Evolutionary conservation across 2,797 vertebrate genomes (phyloP).

Genomic region (Helarctos malayanus): DNA sequence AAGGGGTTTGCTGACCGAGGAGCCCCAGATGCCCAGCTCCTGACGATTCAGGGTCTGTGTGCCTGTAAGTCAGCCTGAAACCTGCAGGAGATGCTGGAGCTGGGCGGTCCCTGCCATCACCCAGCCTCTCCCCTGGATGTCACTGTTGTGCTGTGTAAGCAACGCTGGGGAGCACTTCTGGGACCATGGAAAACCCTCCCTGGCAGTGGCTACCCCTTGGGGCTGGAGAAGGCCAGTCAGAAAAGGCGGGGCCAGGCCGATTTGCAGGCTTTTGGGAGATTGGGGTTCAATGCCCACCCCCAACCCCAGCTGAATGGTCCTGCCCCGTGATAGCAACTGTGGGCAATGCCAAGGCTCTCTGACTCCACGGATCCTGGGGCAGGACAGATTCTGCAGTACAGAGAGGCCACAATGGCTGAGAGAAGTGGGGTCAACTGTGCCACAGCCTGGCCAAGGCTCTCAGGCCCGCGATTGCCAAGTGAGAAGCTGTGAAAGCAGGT

Average conservation of each 20-base stretch:
- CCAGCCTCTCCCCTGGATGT: conserved; percentile 89
- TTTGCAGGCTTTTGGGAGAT: background rate
- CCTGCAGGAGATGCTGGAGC: background rate
- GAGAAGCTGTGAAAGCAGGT: background rate
- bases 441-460: background rate
- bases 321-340: fast-evolving
- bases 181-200: conserved; percentile 46
- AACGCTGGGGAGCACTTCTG: background rate
- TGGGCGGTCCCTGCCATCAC: conserved; percentile 66
- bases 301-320: background rate
- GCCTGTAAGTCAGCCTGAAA: background rate
- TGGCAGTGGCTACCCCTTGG: background rate
- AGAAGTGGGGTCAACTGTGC: background rate
- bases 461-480: background rate
- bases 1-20: background rate
- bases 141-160: conserved; percentile 87
- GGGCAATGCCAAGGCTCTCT: background rate
- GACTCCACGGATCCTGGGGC: fast-evolving
- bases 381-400: background rate
- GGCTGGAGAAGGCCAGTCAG: background rate
- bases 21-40: background rate
- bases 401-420: background rate
- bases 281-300: background rate
- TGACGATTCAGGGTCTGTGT: background rate
- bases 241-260: background rate